Evolutionary conservation across 2,888 invertebrate genomes (phyloP).

Genomic region (Sphaerolaimus hirsutus): DNA sequence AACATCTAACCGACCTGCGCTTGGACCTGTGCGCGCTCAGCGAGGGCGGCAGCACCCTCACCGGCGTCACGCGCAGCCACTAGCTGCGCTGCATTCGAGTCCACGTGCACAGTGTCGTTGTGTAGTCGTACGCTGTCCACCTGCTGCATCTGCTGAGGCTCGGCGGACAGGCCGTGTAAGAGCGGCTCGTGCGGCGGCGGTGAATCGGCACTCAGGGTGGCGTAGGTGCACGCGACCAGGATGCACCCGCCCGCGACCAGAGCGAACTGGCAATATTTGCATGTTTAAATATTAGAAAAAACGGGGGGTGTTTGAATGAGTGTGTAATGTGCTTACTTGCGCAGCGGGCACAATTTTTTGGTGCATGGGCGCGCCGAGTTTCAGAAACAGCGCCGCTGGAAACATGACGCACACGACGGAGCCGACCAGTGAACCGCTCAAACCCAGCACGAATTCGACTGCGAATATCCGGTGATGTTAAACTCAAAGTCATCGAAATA

Average conservation of each 20-base stretch:
- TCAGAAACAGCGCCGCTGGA: slow-evolving; percentile 66
- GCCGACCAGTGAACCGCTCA: slow-evolving; percentile 83
- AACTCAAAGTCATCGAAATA: not conserved
- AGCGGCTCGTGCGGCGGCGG: not conserved
- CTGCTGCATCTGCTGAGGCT: too few species aligned
- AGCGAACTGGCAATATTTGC: slow-evolving; percentile 35
- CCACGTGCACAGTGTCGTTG: too few species aligned
- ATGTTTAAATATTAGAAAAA: not conserved
- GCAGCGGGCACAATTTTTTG: not conserved
- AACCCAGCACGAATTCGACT: slow-evolving; percentile 58
- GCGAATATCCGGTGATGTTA: too few species aligned
- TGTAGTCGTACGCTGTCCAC: too few species aligned
- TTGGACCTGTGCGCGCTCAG: not conserved
- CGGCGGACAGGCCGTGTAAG: too few species aligned
- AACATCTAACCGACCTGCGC: too few species aligned
- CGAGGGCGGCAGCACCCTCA: not conserved
- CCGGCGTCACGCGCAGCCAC: not conserved
- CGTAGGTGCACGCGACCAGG: slow-evolving; percentile 67
- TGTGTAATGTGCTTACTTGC: not conserved
- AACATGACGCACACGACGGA: slow-evolving; percentile 72
- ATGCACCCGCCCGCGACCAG: slow-evolving; percentile 57
- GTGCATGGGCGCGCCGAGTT: slow-evolving; percentile 44
- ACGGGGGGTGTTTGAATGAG: not conserved
- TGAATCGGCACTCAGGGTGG: slow-evolving; percentile 36
- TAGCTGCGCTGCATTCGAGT: not conserved